A percentile compares a stretch with the other conserved stretches of the same genome.
Conservation (phyloP, 2,113 vertebrate genomes). For the Cyphomyrus discorhynchus region DNA sequence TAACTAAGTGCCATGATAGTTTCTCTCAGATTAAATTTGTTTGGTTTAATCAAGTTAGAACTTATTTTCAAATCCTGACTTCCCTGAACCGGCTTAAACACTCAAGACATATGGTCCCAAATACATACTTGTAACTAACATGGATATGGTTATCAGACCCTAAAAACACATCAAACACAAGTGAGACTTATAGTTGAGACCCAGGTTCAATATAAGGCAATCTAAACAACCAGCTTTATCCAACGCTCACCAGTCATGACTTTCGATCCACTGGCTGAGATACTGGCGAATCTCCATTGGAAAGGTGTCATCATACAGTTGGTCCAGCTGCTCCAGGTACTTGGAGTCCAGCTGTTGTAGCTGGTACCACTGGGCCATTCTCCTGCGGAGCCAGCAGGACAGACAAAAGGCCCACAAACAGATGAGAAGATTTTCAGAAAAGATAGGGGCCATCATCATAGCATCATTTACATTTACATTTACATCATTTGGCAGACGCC, state of each 20-base stretch:
- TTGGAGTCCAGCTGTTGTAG: constrained; percentile 74
- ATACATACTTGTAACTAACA: background rate
- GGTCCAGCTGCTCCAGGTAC: constrained; percentile 72
- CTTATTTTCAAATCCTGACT: background rate
- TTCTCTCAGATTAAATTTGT: background rate
- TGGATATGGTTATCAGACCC: background rate
- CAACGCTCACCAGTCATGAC: constrained; percentile 74
- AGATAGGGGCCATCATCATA: background rate
- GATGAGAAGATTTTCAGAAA: background rate
- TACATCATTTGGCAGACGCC: too few species aligned
- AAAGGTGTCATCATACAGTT: constrained; percentile 76
- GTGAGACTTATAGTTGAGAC: background rate
- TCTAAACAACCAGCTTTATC: background rate
- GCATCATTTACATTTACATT: too few species aligned
- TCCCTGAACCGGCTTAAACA: background rate
- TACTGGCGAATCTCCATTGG: constrained; percentile 82
- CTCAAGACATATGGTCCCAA: background rate
- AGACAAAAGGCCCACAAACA: background rate
- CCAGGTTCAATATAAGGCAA: background rate
- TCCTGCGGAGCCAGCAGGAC: constrained; percentile 11
- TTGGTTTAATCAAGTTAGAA: background rate
- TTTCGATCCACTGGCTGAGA: constrained; percentile 76
- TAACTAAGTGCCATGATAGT: background rate
- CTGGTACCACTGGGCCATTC: constrained; percentile 85
- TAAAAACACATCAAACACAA: background rate